Evolutionary conservation across 2,888 invertebrate species (phyloP).

Genomic region (Acrobasis repandana): DNA sequence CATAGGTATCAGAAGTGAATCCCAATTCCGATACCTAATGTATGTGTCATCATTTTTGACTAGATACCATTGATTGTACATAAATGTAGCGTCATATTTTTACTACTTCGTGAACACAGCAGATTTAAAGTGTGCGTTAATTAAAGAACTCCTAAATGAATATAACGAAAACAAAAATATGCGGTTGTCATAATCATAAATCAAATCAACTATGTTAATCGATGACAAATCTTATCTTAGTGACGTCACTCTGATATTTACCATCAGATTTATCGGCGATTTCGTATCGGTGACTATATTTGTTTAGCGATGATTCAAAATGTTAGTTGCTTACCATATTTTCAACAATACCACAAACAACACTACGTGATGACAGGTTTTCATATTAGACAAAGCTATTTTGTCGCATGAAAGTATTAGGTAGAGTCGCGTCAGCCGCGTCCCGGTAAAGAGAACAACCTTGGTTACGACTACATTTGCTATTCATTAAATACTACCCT

Average conservation of each 20-base stretch:
- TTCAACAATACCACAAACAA: not conserved
- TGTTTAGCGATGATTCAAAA: not conserved
- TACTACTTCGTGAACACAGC: too few species aligned
- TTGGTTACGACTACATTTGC: slow-evolving; percentile 61
- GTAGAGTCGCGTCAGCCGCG: slow-evolving; percentile 43
- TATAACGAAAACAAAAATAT: not conserved
- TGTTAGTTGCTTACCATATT: not conserved
- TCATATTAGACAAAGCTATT: slow-evolving; percentile 12
- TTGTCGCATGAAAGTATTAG: slow-evolving; percentile 33
- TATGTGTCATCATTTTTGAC: too few species aligned
- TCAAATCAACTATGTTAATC: not conserved
- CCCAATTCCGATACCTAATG: too few species aligned
- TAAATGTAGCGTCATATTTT: too few species aligned
- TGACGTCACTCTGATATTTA: not conserved
- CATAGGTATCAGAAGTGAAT: too few species aligned
- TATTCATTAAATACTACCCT: slow-evolving; percentile 72
- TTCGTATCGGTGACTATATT: not conserved
- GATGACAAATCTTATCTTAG: not conserved
- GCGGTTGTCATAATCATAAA: not conserved
- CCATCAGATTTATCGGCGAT: not conserved
- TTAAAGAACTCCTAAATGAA: too few species aligned
- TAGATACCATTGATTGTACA: too few species aligned
- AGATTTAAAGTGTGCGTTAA: too few species aligned
- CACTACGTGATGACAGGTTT: not conserved
- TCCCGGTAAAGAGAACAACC: slow-evolving; percentile 54